Evolutionary conservation across 2,797 vertebrate species (phyloP).

Genomic region (Anas flavirostris): DNA sequence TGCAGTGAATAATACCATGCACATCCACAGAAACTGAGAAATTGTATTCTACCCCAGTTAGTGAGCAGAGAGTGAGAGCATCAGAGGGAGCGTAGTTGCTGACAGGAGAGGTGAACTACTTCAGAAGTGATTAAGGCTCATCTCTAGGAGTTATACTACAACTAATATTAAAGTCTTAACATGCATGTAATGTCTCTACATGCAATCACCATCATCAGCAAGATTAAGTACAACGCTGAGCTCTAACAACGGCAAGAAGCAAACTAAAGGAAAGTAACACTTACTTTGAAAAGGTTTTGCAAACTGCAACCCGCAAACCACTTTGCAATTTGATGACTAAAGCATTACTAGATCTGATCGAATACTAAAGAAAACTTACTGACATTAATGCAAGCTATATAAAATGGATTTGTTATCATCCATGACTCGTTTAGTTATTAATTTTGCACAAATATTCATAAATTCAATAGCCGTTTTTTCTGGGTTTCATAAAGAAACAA

Average conservation of each 20-base stretch:
- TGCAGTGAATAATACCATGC: background rate
- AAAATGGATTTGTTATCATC: background rate
- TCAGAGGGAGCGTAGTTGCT: background rate
- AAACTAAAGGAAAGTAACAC: background rate
- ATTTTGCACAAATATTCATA: background rate
- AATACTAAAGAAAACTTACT: background rate
- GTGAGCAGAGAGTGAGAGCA: background rate
- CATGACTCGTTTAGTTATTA: background rate
- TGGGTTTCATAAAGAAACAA: background rate
- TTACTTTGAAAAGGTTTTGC: background rate
- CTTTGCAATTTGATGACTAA: background rate
- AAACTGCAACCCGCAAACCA: background rate
- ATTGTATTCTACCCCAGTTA: background rate
- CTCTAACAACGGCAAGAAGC: background rate
- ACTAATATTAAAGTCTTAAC: background rate
- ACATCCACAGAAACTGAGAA: background rate
- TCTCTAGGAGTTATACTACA: background rate
- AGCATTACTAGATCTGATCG: background rate
- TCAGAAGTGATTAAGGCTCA: background rate
- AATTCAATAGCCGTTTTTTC: fast-evolving
- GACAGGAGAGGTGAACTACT: background rate
- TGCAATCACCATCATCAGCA: background rate
- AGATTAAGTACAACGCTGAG: background rate
- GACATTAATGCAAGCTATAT: background rate
- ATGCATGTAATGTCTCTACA: background rate